Evolutionary conservation across 2,113 vertebrate genomes (phyloP), one percentile per base, ranked within the genome.

Genomic region (Gadus chalcogrammus): DNA sequence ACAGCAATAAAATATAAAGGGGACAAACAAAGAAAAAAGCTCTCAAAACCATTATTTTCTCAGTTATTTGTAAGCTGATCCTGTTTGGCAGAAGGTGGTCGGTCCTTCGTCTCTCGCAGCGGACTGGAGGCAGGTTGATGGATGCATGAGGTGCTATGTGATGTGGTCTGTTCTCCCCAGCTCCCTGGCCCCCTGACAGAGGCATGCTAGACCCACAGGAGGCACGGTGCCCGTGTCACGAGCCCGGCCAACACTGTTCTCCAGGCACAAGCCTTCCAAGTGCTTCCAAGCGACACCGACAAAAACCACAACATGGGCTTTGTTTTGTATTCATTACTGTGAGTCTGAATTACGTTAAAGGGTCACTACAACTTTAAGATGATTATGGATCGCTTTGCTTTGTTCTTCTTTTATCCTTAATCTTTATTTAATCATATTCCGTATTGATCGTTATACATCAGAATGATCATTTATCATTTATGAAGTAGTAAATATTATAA

Each of bases 81-180:
- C 61, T 27, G 15, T 62, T 27, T 62, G 61, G 61, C 61, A 62
- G 61, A 3, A 12, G 1, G 22, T 1, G 12, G 6, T 5, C 11
- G 42, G 42, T 9, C 22, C 9, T 62, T 16, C 55, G 12, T 62
- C 20, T 62, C 22, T 28, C 24, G 9, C 5, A 27, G 42, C 11
- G 42, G 24, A 13, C 61, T 63, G 17, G 16, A 2, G 15, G 16
- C 7, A 27, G 38, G 60, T 69, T 61, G 35, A 24, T 11, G 18
- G 64, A 62, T 62, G 61, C 22, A 62, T 24, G 22, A 62, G 61
- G 61, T 62, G 61, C 20, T 5, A 20, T 62, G 61, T 62, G 61
- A 62, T 62, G 61, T 62, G 61, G 24, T 62, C 24, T 62, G 61
- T 22, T 27, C 61, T 62, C 24, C 24, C 61, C 61, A 12, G 24